Evolutionary conservation across 2,888 invertebrate species (phyloP).

Genomic region (Eretmocerus hayati): DNA sequence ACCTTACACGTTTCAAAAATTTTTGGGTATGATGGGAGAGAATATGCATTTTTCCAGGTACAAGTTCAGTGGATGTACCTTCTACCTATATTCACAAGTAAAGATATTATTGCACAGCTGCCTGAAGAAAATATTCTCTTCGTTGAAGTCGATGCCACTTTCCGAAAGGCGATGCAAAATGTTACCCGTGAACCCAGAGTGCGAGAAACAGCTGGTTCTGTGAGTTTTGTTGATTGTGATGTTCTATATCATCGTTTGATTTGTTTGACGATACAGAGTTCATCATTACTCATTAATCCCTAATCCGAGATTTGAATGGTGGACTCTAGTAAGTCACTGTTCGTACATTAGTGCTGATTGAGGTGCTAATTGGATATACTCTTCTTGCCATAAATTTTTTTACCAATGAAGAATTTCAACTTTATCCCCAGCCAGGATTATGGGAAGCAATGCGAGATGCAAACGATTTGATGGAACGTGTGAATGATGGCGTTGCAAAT

Average conservation of each 20-base stretch:
- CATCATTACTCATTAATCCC: too few species aligned
- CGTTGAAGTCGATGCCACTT: constrained; percentile 63
- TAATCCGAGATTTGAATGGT: not conserved
- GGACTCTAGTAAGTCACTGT: too few species aligned
- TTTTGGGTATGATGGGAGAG: too few species aligned
- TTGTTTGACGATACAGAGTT: too few species aligned
- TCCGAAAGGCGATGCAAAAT: constrained; percentile 59
- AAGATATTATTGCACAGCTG: constrained; percentile 79
- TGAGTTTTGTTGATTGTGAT: constrained; percentile 21
- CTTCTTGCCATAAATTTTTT: too few species aligned
- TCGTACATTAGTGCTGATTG: too few species aligned
- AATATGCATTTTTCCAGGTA: constrained; percentile 50
- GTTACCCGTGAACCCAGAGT: constrained; percentile 60
- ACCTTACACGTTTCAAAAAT: too few species aligned
- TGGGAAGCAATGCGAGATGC: constrained; percentile 65
- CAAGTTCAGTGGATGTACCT: constrained; percentile 82
- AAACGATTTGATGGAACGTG: constrained; percentile 64
- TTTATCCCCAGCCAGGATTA: constrained; percentile 50
- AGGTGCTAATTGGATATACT: too few species aligned
- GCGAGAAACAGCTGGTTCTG: constrained; percentile 59
- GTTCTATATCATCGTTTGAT: not conserved
- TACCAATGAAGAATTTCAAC: too few species aligned
- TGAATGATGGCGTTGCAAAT: constrained; percentile 74
- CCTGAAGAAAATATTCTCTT: constrained; percentile 78
- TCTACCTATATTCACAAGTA: constrained; percentile 79